Conservation (phyloP, 35 echinoderm and acorn worm genomes). For the Hemicentrotus pulcherrimus region DNA sequence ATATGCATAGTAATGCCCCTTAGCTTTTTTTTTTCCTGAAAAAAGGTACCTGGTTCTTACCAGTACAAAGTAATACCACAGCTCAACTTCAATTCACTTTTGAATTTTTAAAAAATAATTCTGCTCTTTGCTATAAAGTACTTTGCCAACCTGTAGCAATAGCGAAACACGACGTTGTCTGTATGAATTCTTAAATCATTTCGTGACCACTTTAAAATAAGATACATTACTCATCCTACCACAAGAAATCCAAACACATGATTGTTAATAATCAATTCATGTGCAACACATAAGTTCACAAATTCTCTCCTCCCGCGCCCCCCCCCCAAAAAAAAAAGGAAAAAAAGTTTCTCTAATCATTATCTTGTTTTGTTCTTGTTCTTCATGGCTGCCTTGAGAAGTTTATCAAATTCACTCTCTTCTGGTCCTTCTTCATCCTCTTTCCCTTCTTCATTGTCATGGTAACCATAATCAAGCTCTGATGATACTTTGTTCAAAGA, state of each 20-base stretch:
- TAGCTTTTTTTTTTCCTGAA: not conserved
- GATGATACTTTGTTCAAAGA: not conserved
- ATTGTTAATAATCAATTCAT: not conserved
- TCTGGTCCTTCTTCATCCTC: not conserved
- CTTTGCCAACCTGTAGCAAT: not conserved
- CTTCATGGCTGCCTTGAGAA: conserved; percentile 39
- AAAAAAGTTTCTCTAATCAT: not conserved
- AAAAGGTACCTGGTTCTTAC: not conserved
- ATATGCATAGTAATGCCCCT: not conserved
- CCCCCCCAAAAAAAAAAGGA: not conserved
- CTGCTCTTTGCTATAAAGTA: not conserved
- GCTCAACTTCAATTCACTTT: not conserved
- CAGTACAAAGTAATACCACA: not conserved
- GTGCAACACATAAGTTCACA: not conserved
- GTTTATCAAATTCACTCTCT: conserved; percentile 36
- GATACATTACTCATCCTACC: not conserved
- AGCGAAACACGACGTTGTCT: not conserved
- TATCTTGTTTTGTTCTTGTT: not conserved
- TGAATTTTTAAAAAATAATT: not conserved
- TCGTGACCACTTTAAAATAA: too few species aligned
- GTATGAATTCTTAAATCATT: not conserved
- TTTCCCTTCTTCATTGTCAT: not conserved
- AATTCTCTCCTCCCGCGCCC: not conserved
- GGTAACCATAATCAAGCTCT: conserved; percentile 21
- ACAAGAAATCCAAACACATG: not conserved